Conservation (phyloP, 2,888 invertebrate genomes). For the Apomyelois bistriatella region DNA sequence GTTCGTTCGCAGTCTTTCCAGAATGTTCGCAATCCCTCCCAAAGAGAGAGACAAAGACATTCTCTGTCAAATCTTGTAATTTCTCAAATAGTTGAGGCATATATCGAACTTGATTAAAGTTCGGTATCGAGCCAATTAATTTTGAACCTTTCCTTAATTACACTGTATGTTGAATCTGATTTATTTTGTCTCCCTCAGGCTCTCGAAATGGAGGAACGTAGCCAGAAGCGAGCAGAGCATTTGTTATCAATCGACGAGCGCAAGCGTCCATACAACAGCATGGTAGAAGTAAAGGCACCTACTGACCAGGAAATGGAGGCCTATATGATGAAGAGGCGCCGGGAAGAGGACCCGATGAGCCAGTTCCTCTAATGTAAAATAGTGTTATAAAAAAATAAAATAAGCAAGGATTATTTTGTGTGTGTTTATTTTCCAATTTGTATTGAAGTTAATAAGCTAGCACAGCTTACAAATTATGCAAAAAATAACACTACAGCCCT, state of each 20-base stretch:
- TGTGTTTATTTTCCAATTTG: constrained; percentile 6
- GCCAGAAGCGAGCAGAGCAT: constrained; percentile 81
- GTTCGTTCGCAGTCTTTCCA: too few relatives aligned
- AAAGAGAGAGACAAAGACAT: too few relatives aligned
- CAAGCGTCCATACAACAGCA: constrained; percentile 95
- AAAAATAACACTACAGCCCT: too few relatives aligned
- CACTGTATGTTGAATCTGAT: too few relatives aligned
- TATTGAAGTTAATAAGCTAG: too few relatives aligned
- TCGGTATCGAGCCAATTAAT: too few relatives aligned
- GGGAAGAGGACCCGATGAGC: constrained; percentile 97
- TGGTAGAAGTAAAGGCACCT: constrained; percentile 90
- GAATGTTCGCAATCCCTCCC: too few relatives aligned
- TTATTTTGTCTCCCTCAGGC: constrained; percentile 59
- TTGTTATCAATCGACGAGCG: constrained; percentile 90
- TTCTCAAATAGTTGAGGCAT: too few relatives aligned
- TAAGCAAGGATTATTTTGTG: neutral
- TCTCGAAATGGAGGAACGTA: constrained; percentile 82
- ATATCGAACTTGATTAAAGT: too few relatives aligned
- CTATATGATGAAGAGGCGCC: constrained; percentile 90
- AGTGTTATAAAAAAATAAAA: constrained; percentile 16
- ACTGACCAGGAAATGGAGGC: constrained; percentile 97
- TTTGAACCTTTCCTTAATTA: too few relatives aligned
- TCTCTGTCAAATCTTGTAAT: too few relatives aligned
- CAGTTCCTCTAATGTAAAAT: constrained; percentile 77
- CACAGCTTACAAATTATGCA: too few relatives aligned